A percentile compares a stretch with the other conserved stretches of the same genome.
phyloP scores from a whole-genome alignment of 2,113 vertebrate species.

The Theristicus caerulescens region DNA sequence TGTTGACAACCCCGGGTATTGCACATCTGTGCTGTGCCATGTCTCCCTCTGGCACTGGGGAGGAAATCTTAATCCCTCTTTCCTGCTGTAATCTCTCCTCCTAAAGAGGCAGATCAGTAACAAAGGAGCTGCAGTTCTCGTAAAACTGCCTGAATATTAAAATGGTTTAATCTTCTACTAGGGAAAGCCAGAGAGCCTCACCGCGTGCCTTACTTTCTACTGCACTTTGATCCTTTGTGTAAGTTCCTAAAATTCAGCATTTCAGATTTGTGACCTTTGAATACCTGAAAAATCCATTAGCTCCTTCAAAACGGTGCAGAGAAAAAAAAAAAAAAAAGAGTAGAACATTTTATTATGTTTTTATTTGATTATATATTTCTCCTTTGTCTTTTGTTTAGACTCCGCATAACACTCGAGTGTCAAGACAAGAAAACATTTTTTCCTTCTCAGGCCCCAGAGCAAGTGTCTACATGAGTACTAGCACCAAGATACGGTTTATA shows the following conservation, averaged over 20 bases:
- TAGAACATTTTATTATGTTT: neutral
- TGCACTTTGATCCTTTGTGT: conserved; percentile 25
- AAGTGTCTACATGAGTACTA: neutral
- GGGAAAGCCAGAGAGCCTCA: neutral
- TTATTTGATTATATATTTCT: neutral
- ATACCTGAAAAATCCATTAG: neutral
- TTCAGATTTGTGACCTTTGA: neutral
- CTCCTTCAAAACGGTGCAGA: neutral
- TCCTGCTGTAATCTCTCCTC: conserved; percentile 2
- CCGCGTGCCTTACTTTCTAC: neutral
- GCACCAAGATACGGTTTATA: neutral
- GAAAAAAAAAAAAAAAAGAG: neutral
- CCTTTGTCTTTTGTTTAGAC: neutral
- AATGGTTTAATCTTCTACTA: conserved; percentile 36
- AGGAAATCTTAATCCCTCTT: conserved; percentile 11
- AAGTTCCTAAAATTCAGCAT: neutral
- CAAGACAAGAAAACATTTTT: neutral
- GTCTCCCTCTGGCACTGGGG: neutral
- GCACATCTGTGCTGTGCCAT: neutral
- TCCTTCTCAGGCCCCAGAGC: neutral
- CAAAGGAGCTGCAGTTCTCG: conserved; percentile 12
- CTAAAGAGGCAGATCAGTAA: neutral
- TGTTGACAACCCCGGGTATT: neutral
- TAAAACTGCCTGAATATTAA: neutral
- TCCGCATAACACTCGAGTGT: neutral